Evolutionary conservation across 2,888 invertebrate species (phyloP).

Genomic region (Trichogramma dendrolimi): DNA sequence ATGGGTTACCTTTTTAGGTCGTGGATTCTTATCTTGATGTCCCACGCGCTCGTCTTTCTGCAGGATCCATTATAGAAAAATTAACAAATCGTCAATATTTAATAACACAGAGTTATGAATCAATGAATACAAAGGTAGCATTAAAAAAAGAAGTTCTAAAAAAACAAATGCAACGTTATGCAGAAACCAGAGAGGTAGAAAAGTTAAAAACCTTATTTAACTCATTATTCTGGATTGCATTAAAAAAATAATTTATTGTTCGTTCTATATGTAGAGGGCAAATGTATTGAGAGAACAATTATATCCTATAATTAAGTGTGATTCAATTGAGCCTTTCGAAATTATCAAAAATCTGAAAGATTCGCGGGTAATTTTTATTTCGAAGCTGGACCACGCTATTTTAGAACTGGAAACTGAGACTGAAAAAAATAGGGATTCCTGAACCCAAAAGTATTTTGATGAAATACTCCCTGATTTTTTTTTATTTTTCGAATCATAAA

Average conservation of each 20-base stretch:
- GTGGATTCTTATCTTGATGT: conserved; percentile 68
- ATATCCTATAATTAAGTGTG: conserved; percentile 69
- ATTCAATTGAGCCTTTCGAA: conserved; percentile 59
- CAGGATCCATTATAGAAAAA: conserved; percentile 66
- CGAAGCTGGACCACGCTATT: conserved; percentile 62
- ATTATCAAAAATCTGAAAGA: conserved; percentile 59
- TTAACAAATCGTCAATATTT: conserved; percentile 63
- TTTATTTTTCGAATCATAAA: background rate
- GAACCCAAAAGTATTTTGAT: conserved; percentile 16
- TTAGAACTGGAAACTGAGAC: conserved; percentile 66
- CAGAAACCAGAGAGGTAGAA: conserved; percentile 50
- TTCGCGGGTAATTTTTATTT: conserved; percentile 57
- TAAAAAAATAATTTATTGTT: conserved; percentile 28
- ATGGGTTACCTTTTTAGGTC: conserved; percentile 50
- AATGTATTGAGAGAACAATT: conserved; percentile 68
- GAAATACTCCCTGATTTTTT: background rate
- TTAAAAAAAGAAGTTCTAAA: conserved; percentile 51
- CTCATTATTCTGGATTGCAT: background rate
- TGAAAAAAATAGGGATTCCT: conserved; percentile 50
- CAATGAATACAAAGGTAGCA: conserved; percentile 65
- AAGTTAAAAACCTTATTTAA: conserved; percentile 36
- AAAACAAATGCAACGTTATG: conserved; percentile 54
- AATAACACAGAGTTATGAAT: conserved; percentile 67
- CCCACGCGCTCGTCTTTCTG: conserved; percentile 63
- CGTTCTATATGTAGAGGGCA: conserved; percentile 63